Percentiles rank a stretch among this genome's conserved stretches.
Conservation (phyloP, 2,797 vertebrate genomes). For the Galaxias olidus region DNA sequence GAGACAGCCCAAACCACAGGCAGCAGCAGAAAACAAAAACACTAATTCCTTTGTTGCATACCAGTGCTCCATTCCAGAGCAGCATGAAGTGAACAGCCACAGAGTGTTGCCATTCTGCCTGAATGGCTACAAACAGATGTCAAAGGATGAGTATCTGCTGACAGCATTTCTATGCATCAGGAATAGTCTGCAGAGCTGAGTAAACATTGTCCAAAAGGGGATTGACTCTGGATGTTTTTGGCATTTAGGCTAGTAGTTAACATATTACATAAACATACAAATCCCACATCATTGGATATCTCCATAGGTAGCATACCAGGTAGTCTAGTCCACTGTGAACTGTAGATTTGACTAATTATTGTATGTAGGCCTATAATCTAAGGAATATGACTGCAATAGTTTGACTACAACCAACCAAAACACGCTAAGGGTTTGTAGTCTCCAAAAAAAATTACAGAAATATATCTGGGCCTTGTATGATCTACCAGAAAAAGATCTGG, state of each 20-base stretch:
- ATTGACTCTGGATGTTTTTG: not conserved
- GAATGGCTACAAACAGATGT: slow-evolving; percentile 8
- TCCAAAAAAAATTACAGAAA: not conserved
- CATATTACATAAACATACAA: too few species aligned
- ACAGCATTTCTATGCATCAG: slow-evolving; percentile 13
- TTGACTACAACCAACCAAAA: slow-evolving; percentile 12
- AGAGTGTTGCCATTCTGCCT: slow-evolving; percentile 14
- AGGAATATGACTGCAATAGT: too few species aligned
- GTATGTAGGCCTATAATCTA: too few species aligned
- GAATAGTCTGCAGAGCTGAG: not conserved
- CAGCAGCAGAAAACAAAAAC: slow-evolving; percentile 31
- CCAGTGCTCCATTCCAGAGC: slow-evolving; percentile 37
- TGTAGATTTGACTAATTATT: too few species aligned
- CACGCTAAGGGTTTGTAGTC: not conserved
- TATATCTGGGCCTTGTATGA: not conserved
- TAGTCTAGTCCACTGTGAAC: too few species aligned
- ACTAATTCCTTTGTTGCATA: slow-evolving; percentile 57
- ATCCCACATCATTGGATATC: too few species aligned
- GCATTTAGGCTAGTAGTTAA: too few species aligned
- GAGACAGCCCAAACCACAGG: slow-evolving; percentile 55
- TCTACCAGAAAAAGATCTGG: not conserved
- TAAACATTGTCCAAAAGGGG: not conserved
- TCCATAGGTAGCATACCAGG: too few species aligned
- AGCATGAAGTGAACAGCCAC: slow-evolving; percentile 30
- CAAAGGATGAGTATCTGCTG: slow-evolving; percentile 8